A percentile compares a stretch with the other conserved stretches of the same genome.
phyloP scores from a whole-genome alignment of 2,797 vertebrate species.

The Halcyon leucocephala region DNA sequence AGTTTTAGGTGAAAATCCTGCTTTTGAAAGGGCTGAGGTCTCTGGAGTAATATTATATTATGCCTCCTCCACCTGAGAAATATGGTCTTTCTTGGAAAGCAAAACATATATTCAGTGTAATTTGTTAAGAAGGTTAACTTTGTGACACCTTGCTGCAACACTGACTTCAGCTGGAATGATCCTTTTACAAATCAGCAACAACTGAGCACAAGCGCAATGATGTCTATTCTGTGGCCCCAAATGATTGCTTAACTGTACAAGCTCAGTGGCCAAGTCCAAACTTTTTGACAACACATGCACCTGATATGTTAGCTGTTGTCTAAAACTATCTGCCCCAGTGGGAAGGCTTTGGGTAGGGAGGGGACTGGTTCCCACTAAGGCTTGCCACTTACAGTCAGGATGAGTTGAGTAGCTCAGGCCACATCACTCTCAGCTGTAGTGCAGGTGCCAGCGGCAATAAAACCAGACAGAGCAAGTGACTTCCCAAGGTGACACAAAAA shows the following conservation, averaged over 20 bases:
- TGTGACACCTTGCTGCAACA: not conserved
- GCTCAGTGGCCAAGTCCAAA: not conserved
- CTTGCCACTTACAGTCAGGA: not conserved
- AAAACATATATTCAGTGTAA: not conserved
- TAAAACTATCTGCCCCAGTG: not conserved
- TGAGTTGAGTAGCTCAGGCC: not conserved
- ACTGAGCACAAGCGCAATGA: not conserved
- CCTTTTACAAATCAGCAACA: not conserved
- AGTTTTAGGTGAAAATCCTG: not conserved
- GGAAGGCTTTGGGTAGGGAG: not conserved
- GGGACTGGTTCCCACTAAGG: not conserved
- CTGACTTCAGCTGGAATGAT: not conserved
- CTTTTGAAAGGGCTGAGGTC: not conserved
- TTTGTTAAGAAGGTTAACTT: not conserved
- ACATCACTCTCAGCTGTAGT: accelerated
- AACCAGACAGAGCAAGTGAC: not conserved
- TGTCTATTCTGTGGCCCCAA: not conserved
- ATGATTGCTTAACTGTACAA: not conserved
- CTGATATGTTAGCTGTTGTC: not conserved
- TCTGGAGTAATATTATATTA: not conserved
- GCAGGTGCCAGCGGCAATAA: not conserved
- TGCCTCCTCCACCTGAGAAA: not conserved
- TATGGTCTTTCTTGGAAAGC: not conserved
- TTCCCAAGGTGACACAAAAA: not conserved
- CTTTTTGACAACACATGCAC: not conserved